These are phyloP conservation scores for Agapetus fuscipes DNA, from an alignment of 2,888 invertebrate species.

Conservation along the genomic window DNA sequence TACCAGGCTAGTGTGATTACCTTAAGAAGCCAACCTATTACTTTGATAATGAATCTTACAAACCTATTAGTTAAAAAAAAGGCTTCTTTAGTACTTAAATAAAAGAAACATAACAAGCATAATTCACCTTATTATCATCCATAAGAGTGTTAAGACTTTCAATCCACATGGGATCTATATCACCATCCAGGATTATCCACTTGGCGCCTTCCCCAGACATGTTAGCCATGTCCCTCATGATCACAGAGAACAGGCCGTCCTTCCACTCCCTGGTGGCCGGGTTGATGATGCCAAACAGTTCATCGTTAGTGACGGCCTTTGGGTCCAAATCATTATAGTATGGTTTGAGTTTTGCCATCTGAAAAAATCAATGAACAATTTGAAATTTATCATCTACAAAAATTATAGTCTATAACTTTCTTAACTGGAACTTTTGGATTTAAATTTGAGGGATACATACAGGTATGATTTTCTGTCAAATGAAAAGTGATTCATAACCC, in stretches of 20 bases:
- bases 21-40: no score
- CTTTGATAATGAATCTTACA: no score
- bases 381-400: no score
- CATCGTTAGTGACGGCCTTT: constrained; percentile 92
- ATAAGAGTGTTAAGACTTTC: constrained; percentile 93
- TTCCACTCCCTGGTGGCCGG: constrained; percentile 92
- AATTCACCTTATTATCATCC: constrained; percentile 85
- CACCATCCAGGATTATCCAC: constrained; percentile 93
- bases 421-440: not conserved
- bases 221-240: constrained; percentile 91
- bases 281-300: constrained; percentile 89
- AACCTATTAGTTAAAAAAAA: no score
- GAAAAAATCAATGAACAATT: constrained; percentile 1
- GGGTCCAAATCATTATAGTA: constrained; percentile 87
- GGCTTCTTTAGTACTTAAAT: no score
- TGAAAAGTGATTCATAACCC: no score
- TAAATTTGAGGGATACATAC: not conserved
- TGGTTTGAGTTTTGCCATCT: constrained; percentile 73
- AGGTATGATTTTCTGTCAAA: no score
- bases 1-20: no score
- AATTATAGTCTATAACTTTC: no score
- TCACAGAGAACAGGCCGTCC: constrained; percentile 79
- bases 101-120: no score
- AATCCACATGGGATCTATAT: constrained; percentile 98
- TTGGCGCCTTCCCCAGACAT: constrained; percentile 77